phyloP scores from a whole-genome alignment of 2,888 invertebrate species.

The Pecten maximus region DNA sequence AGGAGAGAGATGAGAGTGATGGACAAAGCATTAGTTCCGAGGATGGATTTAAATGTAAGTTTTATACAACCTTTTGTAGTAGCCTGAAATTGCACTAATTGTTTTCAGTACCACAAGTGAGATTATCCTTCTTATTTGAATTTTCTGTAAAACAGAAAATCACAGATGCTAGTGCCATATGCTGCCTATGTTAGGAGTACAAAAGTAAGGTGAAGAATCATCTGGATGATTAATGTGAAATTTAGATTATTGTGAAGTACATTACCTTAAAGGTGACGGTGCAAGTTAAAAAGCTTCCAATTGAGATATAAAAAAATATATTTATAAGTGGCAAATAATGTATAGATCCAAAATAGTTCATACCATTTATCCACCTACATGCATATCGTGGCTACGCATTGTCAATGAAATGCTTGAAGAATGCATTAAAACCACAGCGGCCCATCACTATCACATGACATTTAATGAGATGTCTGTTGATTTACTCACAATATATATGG shows the following conservation, averaged over 20 bases:
- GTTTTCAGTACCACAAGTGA: not conserved
- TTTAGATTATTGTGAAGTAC: not conserved
- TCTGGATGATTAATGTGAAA: constrained; percentile 21
- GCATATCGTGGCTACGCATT: too few relatives aligned
- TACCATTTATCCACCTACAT: too few relatives aligned
- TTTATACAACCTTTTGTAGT: not conserved
- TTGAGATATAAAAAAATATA: too few relatives aligned
- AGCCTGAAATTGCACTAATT: not conserved
- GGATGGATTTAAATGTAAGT: constrained; percentile 53
- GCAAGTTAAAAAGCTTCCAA: too few relatives aligned
- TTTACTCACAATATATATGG: too few relatives aligned
- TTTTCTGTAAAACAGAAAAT: not conserved
- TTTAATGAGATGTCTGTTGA: too few relatives aligned
- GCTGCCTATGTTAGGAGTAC: not conserved
- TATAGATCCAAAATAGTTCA: too few relatives aligned
- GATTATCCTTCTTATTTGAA: not conserved
- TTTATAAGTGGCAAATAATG: too few relatives aligned
- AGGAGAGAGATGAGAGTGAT: constrained; percentile 58
- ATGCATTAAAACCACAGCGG: too few relatives aligned
- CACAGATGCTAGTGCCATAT: not conserved
- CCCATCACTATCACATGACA: too few relatives aligned
- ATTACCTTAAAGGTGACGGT: too few relatives aligned
- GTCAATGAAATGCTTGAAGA: too few relatives aligned
- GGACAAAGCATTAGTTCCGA: constrained; percentile 52
- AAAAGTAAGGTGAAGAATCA: not conserved